These are phyloP conservation scores for Orius laevigatus DNA, from an alignment of 1,140 invertebrate genomes.

Conservation along the genomic window DNA sequence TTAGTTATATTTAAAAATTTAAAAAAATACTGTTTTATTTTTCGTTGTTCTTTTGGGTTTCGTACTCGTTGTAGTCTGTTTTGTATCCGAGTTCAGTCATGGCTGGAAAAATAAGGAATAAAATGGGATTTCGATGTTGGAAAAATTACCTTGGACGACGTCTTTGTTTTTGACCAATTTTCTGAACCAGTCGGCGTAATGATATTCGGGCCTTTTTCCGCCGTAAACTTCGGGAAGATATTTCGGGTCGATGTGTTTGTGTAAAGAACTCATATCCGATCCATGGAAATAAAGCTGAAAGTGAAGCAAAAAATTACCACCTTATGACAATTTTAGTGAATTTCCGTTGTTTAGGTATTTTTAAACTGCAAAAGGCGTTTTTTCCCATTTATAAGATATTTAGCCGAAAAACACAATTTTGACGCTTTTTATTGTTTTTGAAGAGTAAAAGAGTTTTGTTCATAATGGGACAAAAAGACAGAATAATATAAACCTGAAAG, in stretches of 20 bases:
- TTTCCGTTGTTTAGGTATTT: background rate
- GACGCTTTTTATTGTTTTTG: background rate
- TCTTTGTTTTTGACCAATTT: conserved; percentile 34
- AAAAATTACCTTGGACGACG: conserved; percentile 36
- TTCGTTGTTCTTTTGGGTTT: too few relatives aligned
- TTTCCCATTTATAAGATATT: background rate
- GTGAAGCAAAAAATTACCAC: background rate
- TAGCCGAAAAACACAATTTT: background rate
- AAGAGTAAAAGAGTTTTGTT: background rate
- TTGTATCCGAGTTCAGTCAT: too few relatives aligned
- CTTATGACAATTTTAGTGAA: background rate
- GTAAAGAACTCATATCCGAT: conserved; percentile 51
- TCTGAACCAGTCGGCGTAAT: conserved; percentile 56
- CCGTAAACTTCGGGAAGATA: conserved; percentile 54
- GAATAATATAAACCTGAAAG: too few relatives aligned
- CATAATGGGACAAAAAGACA: background rate
- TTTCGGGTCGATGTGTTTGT: conserved; percentile 51
- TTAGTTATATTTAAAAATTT: too few relatives aligned
- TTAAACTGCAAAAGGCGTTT: background rate
- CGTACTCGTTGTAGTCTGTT: too few relatives aligned
- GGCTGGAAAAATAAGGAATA: too few relatives aligned
- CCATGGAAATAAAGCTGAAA: conserved; percentile 48
- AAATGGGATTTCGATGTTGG: background rate
- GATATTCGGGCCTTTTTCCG: conserved; percentile 48
- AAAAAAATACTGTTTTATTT: too few relatives aligned